These are phyloP conservation scores for Sebastes minor DNA, from an alignment of 2,797 vertebrate genomes.

Conservation along the genomic window DNA sequence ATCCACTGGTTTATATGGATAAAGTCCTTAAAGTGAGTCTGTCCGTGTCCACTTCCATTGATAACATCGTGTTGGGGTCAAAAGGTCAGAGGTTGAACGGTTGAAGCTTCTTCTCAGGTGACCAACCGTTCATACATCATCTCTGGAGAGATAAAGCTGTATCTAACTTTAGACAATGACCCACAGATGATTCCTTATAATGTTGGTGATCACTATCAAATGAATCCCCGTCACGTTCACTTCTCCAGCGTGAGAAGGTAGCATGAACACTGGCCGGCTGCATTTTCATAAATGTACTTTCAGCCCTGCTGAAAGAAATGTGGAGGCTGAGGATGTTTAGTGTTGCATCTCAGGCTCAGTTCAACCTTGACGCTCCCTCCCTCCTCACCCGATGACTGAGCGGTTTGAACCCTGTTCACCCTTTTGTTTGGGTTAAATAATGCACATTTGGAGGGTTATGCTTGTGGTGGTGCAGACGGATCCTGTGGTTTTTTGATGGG, in stretches of 20 bases:
- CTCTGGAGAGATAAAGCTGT: neutral
- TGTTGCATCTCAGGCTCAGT: neutral
- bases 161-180: neutral
- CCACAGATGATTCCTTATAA: neutral
- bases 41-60: neutral
- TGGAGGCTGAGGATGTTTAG: neutral
- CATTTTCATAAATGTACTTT: neutral
- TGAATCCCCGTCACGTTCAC: neutral
- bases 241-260: neutral
- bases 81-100: neutral
- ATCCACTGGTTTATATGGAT: neutral
- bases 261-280: too few species aligned
- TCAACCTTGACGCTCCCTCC: neutral
- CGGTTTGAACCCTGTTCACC: neutral
- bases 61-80: neutral
- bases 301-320: neutral
- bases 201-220: neutral
- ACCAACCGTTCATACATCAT: neutral
- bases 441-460: neutral
- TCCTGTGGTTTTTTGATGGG: neutral
- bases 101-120: neutral
- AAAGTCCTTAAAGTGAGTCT: neutral
- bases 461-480: neutral
- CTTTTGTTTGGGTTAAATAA: neutral
- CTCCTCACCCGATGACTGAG: neutral